Percentiles rank a stretch among this genome's conserved stretches.
Conservation (phyloP, 2,888 invertebrate genomes). For the Agonopterix arenella region DNA sequence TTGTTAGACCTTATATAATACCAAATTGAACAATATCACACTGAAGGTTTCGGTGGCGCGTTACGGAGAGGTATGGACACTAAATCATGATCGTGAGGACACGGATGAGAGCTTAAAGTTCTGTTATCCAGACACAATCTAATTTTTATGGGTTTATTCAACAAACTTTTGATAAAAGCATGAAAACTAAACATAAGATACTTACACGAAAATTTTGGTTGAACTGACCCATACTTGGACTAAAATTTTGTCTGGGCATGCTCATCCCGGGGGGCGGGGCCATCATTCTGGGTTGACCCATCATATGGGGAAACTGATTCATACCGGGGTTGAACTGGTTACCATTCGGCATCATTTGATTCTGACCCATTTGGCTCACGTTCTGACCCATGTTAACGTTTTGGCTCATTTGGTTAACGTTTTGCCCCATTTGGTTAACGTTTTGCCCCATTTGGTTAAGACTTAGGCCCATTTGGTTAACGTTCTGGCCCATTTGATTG, state of each 20-base stretch:
- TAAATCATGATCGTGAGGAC: too few relatives aligned
- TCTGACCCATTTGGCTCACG: constrained; percentile 20
- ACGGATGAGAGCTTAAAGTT: too few relatives aligned
- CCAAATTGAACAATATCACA: too few relatives aligned
- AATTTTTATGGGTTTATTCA: too few relatives aligned
- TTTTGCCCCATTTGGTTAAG: constrained; percentile 22
- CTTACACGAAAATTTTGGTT: constrained; percentile 67
- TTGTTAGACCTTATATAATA: too few relatives aligned
- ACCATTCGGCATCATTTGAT: constrained; percentile 50
- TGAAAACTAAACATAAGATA: constrained; percentile 13
- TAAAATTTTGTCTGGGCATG: constrained; percentile 59
- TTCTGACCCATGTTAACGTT: constrained; percentile 22
- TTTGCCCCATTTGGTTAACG: constrained; percentile 25
- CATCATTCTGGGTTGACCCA: constrained; percentile 58
- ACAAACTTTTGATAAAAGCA: too few relatives aligned
- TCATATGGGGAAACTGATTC: constrained; percentile 54
- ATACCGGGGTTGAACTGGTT: constrained; percentile 47
- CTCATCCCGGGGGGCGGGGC: constrained; percentile 57
- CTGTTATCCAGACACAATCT: too few relatives aligned
- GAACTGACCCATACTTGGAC: constrained; percentile 48
- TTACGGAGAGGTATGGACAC: too few relatives aligned
- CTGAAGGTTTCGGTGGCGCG: too few relatives aligned
- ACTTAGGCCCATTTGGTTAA: constrained; percentile 21
- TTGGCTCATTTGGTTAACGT: constrained; percentile 23
- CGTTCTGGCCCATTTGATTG: constrained; percentile 27